phyloP scores from a whole-genome alignment of 1,140 invertebrate species.

The Pogonomyrmex barbatus region DNA sequence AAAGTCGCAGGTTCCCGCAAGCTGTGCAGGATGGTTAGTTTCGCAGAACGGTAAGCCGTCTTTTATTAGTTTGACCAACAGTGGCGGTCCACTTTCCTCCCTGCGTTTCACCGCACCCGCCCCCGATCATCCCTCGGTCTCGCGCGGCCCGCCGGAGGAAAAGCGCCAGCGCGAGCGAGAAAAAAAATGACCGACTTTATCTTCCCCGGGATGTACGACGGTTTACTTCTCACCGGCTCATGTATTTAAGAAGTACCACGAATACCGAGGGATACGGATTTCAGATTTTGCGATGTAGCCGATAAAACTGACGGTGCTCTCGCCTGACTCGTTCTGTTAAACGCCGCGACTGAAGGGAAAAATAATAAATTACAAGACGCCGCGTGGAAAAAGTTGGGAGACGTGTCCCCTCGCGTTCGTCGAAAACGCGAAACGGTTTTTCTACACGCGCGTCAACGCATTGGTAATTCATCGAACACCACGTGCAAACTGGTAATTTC shows the following conservation, averaged over 20 bases:
- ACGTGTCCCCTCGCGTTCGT: neutral
- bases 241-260: constrained; percentile 22
- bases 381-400: neutral
- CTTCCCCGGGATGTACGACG: constrained; percentile 19
- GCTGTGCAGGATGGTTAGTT: constrained; percentile 45
- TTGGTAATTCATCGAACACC: neutral
- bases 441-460: too few relatives aligned
- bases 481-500: constrained; percentile 11
- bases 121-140: neutral
- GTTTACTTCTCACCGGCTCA: constrained; percentile 8
- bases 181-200: constrained; percentile 60
- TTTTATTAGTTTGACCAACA: constrained; percentile 76
- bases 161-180: constrained; percentile 18
- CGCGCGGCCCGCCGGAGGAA: constrained; percentile 21
- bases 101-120: neutral
- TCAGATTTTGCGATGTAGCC: constrained; percentile 4
- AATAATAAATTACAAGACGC: neutral
- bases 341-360: neutral
- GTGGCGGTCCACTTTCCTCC: constrained; percentile 35
- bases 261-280: neutral
- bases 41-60: constrained; percentile 59
- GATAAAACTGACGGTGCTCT: constrained; percentile 19
- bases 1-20: constrained; percentile 56
- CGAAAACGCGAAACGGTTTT: neutral
- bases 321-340: constrained; percentile 5